Evolutionary conservation across 2,888 invertebrate genomes (phyloP).

Genomic region (Branchipolynoe longqiensis): DNA sequence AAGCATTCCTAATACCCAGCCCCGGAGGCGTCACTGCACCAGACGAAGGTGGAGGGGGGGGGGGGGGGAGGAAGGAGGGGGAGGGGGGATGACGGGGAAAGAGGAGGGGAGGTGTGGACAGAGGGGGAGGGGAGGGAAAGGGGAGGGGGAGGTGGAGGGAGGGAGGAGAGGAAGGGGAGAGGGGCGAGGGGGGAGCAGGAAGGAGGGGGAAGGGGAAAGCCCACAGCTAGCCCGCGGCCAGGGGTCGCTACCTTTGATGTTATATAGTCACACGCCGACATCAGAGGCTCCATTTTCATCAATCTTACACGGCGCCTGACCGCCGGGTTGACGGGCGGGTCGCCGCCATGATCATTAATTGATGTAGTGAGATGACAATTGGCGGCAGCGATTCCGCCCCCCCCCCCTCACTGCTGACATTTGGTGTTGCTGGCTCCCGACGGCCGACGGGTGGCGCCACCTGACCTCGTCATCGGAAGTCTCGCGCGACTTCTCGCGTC

Average conservation of each 20-base stretch:
- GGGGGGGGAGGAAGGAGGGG: no score
- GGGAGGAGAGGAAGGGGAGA: no score
- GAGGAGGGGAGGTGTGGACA: no score
- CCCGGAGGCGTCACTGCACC: no score
- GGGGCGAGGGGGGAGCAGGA: no score
- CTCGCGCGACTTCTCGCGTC: not conserved
- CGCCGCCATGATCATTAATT: not conserved
- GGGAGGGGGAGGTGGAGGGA: no score
- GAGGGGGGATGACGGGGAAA: no score
- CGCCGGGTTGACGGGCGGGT: not conserved
- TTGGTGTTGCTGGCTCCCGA: conserved; percentile 1
- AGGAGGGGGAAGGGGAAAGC: no score
- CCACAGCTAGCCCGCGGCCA: no score
- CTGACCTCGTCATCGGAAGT: conserved; percentile 47
- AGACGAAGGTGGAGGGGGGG: no score
- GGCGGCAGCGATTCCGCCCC: not conserved
- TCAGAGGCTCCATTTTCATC: conserved; percentile 17
- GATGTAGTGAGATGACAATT: conserved; percentile 35
- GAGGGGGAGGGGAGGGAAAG: no score
- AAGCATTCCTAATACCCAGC: no score
- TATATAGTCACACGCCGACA: not conserved
- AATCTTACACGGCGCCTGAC: conserved; percentile 45
- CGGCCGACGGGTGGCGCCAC: conserved; percentile 7
- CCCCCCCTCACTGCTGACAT: not conserved
- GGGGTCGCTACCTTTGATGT: not conserved